Evolutionary conservation across 2,113 vertebrate species (phyloP), one percentile per base, ranked within the genome.

Genomic region (Delphinapterus leucas): DNA sequence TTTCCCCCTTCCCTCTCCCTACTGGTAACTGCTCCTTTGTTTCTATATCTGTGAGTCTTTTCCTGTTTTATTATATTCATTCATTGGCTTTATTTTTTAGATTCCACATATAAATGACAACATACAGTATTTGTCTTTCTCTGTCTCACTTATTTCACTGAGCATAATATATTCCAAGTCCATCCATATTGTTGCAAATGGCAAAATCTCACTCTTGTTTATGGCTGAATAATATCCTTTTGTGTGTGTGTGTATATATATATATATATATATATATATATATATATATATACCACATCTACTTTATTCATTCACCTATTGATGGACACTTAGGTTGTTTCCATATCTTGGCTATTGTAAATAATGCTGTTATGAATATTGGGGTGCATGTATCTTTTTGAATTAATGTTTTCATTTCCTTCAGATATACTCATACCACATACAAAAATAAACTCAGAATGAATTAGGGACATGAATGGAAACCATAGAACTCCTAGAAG

Each of bases 171-270:
- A 33, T 21, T 80, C 53, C 77, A 80, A 58, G 23, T 80, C 33
- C 14, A 80, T 80, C 53, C 77, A 36, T 80, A 21, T 36, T 80
- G 31, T 53, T 79, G 77, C 4, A 55, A 80, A 58, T 80, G 77
- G 21, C 21, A 36, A 80, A 25, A 58, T 36, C 21, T 55, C 49
- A 36, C 25, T 58, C 49, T 25, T 25, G 1, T 80, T 36, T 58
- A 26, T 80, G 33, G 21, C 53, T 36, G 33, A 55, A 21, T 80
- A 58, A 55, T 26, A 36, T 36, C n/a, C 77, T 53, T 55, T 58
- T n/a, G 33, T 58, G 5, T 65, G 41, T 41, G 41, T 41, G 6
- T 41, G 6, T 41, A 1, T 41, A 0, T 41, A 1, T 41, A 1
- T 41, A 6, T 41, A 41, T 41, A 41, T 41, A 41, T 41, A 41